phyloP scores from a whole-genome alignment of 1,140 invertebrate genomes.

The Brachionus sp. region DNA sequence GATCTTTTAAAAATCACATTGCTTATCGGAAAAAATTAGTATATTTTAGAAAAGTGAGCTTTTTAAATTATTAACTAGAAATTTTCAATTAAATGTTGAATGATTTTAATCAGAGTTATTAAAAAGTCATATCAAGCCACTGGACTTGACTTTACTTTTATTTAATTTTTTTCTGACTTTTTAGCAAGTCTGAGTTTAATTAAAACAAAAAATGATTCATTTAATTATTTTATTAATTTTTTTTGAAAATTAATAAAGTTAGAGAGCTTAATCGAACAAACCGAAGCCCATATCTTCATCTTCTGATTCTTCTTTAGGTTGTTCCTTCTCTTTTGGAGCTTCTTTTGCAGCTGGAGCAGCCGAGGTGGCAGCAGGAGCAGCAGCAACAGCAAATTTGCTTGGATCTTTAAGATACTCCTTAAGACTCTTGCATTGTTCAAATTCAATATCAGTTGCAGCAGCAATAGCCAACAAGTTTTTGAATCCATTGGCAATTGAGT shows the following conservation, averaged over 20 bases:
- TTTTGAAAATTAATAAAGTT: conserved; percentile 1
- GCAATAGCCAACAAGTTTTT: conserved; percentile 95
- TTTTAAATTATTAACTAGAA: too few species aligned
- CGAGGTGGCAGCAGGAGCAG: conserved; percentile 64
- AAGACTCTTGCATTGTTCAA: conserved; percentile 86
- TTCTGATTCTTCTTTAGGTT: conserved; percentile 66
- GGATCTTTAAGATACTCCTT: conserved; percentile 72
- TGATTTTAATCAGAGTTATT: too few species aligned
- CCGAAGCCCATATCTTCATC: conserved; percentile 88
- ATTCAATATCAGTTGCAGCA: conserved; percentile 87
- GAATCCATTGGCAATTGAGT: conserved; percentile 94
- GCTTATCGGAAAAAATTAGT: too few species aligned
- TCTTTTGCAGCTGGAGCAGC: conserved; percentile 63
- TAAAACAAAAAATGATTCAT: background rate
- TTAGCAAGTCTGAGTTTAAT: too few species aligned
- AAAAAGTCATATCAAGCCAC: too few species aligned
- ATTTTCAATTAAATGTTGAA: too few species aligned
- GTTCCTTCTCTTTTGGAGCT: conserved; percentile 70
- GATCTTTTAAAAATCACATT: too few species aligned
- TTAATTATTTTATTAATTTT: conserved; percentile 44
- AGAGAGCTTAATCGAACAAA: conserved; percentile 59
- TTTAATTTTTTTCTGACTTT: too few species aligned
- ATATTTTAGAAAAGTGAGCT: too few species aligned
- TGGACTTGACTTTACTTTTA: too few species aligned
- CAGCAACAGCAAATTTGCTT: conserved; percentile 74